Base-by-base conservation (phyloP, 2,888 invertebrate species). In the Melipona beecheii region DNA sequence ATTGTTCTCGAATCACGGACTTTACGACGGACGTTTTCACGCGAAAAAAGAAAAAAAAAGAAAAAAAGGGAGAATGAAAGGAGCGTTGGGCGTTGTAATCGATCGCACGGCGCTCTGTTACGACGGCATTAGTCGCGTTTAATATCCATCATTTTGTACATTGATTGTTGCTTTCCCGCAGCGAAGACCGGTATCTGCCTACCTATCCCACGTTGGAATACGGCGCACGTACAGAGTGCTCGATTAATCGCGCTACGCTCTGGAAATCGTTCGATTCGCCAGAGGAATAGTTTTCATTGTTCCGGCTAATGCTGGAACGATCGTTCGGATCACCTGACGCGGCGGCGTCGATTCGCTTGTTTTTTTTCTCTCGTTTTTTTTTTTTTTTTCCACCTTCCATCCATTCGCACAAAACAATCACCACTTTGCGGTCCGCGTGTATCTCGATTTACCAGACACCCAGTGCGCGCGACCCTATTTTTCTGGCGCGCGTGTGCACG, bases 81-180 rank as follows among this genome's bases (percentile, higher is more conserved):
- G 43, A 43, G 1, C 9, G 9, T 43, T 9, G 65, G n/a, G 56
- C 56, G 4, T 21, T 70, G 64, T 83, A 85, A 87, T 87, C 84
- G 80, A 84, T 78, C 75, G 76, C 71, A 70, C 62, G 70, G 84
- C 49, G 70, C 65, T 27, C 72, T 62, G 82, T 83, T 78, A 84
- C 75, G 78, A 76, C 66, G 82, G 68, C 69, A 74, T 84, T 81
- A 78, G 78, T 71, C 75, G 56, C 78, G 66, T 81, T 88, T 88
- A 88, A 88, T 88, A 86, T 86, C 86, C 79, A 88, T 88, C 88
- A 88, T 88, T 85, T 86, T 24, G 69, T 83, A 85, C 84, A 83
- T 75, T 78, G 88, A 86, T 85, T 72, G 85, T 88, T 79, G 75
- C 72, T 86, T 86, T 86, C 86, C 87, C 75, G 84, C 80, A 27